Evolutionary conservation across 2,888 invertebrate genomes (phyloP).

Genomic region (Selenia dentaria): DNA sequence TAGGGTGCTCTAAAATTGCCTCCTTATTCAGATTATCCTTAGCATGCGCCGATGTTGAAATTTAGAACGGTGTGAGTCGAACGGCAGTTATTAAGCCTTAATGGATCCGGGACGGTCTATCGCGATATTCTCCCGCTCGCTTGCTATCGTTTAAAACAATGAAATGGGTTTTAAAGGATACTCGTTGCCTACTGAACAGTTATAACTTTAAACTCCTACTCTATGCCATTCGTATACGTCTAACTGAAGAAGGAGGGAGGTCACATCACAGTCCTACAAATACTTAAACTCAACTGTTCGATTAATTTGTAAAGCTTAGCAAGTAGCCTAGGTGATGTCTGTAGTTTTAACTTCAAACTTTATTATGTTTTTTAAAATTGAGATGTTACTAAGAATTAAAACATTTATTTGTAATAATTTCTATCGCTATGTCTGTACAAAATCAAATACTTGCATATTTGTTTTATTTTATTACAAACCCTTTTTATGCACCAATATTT

Average conservation of each 20-base stretch:
- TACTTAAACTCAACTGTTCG: neutral
- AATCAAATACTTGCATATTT: too few relatives aligned
- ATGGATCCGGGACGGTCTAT: slow-evolving; percentile 51
- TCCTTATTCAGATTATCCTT: slow-evolving; percentile 64
- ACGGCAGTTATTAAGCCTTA: slow-evolving; percentile 59
- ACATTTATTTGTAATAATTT: too few relatives aligned
- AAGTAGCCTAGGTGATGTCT: neutral
- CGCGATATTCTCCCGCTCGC: slow-evolving; percentile 44
- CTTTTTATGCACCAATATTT: too few relatives aligned
- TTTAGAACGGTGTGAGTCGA: slow-evolving; percentile 56
- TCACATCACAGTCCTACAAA: too few relatives aligned
- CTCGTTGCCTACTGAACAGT: too few relatives aligned
- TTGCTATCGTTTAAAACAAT: slow-evolving; percentile 58
- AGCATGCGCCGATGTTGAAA: slow-evolving; percentile 55
- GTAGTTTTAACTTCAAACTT: slow-evolving; percentile 2
- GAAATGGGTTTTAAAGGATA: slow-evolving; percentile 49
- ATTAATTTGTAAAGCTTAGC: slow-evolving; percentile 4
- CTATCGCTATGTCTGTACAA: too few relatives aligned
- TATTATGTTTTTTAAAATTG: too few relatives aligned
- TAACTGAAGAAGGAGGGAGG: too few relatives aligned
- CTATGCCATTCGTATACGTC: too few relatives aligned
- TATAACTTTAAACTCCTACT: too few relatives aligned
- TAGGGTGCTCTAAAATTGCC: slow-evolving; percentile 61
- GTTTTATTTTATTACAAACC: too few relatives aligned
- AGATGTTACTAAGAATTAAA: too few relatives aligned